Conservation (phyloP, 2,888 invertebrate species). For the Alsophila aescularia region DNA sequence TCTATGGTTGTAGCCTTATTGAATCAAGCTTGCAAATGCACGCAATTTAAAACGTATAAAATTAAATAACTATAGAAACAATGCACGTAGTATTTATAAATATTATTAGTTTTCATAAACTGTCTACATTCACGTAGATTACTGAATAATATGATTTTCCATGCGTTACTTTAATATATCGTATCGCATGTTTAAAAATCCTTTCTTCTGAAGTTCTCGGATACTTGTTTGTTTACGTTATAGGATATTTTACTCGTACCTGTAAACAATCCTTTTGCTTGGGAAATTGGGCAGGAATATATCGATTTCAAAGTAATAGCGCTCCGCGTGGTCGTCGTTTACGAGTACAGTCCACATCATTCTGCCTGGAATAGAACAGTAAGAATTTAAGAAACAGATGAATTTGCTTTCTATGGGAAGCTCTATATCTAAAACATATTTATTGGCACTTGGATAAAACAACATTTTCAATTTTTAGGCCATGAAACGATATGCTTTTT, state of each 20-base stretch:
- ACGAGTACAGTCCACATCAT: constrained; percentile 84
- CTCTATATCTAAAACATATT: too few relatives aligned
- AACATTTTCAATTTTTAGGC: too few relatives aligned
- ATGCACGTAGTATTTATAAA: too few relatives aligned
- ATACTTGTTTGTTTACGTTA: constrained; percentile 11
- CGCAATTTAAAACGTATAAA: too few relatives aligned
- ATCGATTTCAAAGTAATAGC: constrained; percentile 79
- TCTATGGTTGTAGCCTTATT: too few relatives aligned
- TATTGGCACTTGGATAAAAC: too few relatives aligned
- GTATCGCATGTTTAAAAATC: background rate
- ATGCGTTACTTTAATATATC: background rate
- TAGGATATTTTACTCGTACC: constrained; percentile 55
- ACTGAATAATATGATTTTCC: too few relatives aligned
- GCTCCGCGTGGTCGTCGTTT: constrained; percentile 74
- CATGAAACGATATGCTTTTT: too few relatives aligned
- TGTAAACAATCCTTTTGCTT: constrained; percentile 78
- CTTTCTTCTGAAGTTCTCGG: background rate
- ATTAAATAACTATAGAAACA: too few relatives aligned
- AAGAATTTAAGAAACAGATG: background rate
- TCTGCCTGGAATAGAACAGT: constrained; percentile 58
- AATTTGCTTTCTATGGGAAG: background rate
- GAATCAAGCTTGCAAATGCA: too few relatives aligned
- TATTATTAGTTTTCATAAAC: too few relatives aligned
- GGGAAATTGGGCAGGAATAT: constrained; percentile 73
- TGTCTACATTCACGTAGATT: too few relatives aligned